Base-by-base conservation (phyloP, 2,888 invertebrate species). In the Baronia brevicornis region DNA sequence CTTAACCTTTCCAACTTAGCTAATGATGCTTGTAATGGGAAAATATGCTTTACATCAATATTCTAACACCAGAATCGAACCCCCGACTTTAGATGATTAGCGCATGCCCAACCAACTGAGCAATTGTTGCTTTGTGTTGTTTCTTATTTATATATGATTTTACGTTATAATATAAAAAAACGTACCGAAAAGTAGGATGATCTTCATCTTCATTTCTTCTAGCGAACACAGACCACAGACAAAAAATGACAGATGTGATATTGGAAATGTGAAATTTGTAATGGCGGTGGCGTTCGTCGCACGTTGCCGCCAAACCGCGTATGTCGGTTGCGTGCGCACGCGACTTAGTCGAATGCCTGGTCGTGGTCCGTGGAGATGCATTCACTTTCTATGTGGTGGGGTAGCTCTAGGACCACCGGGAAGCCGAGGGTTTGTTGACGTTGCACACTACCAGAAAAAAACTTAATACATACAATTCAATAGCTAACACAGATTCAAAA, bases 301-400 rank as follows among this genome's bases (percentile, higher is more conserved):
- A 67, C 60, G 60, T 60, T 52, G 60, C 66, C 74, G 71, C 69
- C 64, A 49, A 48, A 46, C 60, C 80, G 80, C 80, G 70, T 82
- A 59, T 82, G 78, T 57, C 51, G 36, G 24, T 28, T 50, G 41
- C 38, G 51, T 60, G 46, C 59, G 60, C 61, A 54, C 55, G 44
- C 42, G 56, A 54, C 50, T 46, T 41, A 47, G 29, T 36, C 43
- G 38, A 37, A 43, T 36, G 44, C 41, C 42, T 39, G 57, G 60
- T 19, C 7, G 13, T 29, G 28, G 57, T 51, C 49, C 52, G 58
- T 46, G 43, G 42, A 19, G 40, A 38, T 57, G 69, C 82, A 58
- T 80, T 84, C 82, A 82, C 82, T 84, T 84, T 84, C 82, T 78
- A 77, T 54, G 57, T 75, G 77, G 80, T 67, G 80, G 78, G 78